phyloP scores from a whole-genome alignment of 2,888 invertebrate genomes.

The Prenolepis imparis region DNA sequence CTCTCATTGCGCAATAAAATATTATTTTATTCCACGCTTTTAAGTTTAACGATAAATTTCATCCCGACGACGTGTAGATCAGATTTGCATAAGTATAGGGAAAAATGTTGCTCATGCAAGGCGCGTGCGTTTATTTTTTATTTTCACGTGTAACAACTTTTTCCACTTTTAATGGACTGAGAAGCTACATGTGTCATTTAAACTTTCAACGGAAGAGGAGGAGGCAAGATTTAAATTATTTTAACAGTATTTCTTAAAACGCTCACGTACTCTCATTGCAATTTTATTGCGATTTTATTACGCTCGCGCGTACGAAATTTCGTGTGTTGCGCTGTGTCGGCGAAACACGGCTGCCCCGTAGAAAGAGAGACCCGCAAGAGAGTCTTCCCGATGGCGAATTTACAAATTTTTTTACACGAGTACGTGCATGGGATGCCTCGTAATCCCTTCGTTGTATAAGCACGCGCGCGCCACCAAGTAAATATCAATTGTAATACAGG shows the following conservation, averaged over 20 bases:
- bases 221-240: slow-evolving; percentile 5
- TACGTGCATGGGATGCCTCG: slow-evolving; percentile 14
- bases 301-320: slow-evolving; percentile 20
- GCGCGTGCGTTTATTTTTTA: neutral
- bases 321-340: neutral
- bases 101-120: neutral
- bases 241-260: slow-evolving; percentile 25
- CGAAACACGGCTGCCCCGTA: neutral
- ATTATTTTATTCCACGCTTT: neutral
- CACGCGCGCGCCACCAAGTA: neutral
- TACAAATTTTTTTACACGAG: slow-evolving; percentile 28
- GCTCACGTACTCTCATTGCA: slow-evolving; percentile 30
- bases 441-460: slow-evolving; percentile 9
- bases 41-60: neutral
- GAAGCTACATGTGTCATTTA: neutral
- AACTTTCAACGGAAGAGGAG: neutral
- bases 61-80: neutral
- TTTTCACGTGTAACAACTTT: neutral
- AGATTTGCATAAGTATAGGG: neutral
- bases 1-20: neutral
- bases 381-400: neutral
- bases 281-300: slow-evolving; percentile 37
- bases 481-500: slow-evolving; percentile 37
- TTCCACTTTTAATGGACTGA: neutral
- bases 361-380: neutral